Evolutionary conservation across 2,113 vertebrate species (phyloP).

Genomic region (Erythrocebus patas): DNA sequence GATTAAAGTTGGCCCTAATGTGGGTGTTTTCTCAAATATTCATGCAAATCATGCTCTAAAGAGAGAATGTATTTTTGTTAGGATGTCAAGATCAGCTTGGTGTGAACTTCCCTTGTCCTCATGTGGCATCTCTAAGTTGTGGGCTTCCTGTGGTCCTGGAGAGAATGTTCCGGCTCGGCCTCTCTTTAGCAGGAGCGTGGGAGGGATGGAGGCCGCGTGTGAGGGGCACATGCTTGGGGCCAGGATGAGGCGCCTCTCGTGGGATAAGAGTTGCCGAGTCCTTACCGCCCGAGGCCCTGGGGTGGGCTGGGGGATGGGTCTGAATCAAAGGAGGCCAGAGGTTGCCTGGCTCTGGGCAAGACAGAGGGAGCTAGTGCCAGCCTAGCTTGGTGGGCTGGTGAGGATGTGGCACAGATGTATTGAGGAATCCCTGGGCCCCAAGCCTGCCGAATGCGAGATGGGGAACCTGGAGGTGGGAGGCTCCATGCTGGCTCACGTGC

Average conservation of each 20-base stretch:
- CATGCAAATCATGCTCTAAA: fast-evolving
- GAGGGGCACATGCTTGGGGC: background rate
- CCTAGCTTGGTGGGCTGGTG: fast-evolving
- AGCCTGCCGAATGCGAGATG: background rate
- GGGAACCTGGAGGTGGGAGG: background rate
- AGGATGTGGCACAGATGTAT: fast-evolving
- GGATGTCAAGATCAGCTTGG: fast-evolving
- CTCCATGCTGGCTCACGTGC: fast-evolving
- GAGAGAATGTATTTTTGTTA: background rate
- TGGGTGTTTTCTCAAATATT: background rate
- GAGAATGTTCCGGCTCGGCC: background rate
- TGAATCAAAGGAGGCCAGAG: background rate
- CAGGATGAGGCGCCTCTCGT: fast-evolving
- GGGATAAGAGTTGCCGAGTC: background rate
- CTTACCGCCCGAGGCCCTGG: background rate
- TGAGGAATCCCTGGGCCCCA: background rate
- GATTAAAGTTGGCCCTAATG: too few relatives aligned
- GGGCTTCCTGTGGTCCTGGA: background rate
- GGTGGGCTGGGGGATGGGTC: background rate
- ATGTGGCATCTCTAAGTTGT: fast-evolving
- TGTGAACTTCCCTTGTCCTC: background rate
- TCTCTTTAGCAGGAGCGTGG: fast-evolving
- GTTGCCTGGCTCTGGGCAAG: fast-evolving
- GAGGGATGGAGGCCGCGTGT: background rate
- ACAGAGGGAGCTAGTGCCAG: background rate